Evolutionary conservation across 1,140 invertebrate species (phyloP), one percentile per base, ranked within the genome.

Genomic region (Procambarus clarkii): DNA sequence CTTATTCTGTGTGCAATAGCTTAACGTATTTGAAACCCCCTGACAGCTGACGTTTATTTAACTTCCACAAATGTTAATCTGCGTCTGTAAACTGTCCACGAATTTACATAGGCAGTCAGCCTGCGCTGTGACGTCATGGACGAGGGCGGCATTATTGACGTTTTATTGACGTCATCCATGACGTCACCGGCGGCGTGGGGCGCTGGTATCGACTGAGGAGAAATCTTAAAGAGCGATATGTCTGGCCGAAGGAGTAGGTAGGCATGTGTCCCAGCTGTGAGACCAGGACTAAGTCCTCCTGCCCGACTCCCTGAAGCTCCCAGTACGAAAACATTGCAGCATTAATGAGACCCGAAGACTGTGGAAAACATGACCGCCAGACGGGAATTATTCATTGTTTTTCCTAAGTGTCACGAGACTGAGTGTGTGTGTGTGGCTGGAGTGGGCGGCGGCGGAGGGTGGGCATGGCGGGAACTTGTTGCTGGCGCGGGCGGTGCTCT

Each of bases 181-280:
- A 91, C 82, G 89, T 91, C 76, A 91, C 74, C n/a, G 45, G 71
- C 83, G 89, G 89, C 81, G 60, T 79, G 82, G 86, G 76, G 48
- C 89, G 74, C 82, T 79, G 64, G 89, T 91, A 91, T 91, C 89
- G 89, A 91, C 89, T 91, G 85, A 83, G 89, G 89, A 91, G 81
- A 64, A 77, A 71, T 76, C 54, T 91, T 91, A 91, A 91, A 91
- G 89, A 64, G 89, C 74, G 82, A 91, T 69, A 58, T 84, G 54
- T 44, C 87, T 69, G 80, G 24, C 34, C n/a, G 69, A 34, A 74
- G 24, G 69, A n/a, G 34, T 34, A 34, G 64, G 64, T 69, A 13
- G 69, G 69, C 69, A 74, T 34, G n/a, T 21, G n/a, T 21, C 21
- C 24, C 69, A 74, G 45, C 45, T 79, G 77, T 79, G 77, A 21